Evolutionary conservation across 2,113 vertebrate genomes (phyloP), one percentile per base, ranked within the genome.

Genomic region (Panthera uncia): DNA sequence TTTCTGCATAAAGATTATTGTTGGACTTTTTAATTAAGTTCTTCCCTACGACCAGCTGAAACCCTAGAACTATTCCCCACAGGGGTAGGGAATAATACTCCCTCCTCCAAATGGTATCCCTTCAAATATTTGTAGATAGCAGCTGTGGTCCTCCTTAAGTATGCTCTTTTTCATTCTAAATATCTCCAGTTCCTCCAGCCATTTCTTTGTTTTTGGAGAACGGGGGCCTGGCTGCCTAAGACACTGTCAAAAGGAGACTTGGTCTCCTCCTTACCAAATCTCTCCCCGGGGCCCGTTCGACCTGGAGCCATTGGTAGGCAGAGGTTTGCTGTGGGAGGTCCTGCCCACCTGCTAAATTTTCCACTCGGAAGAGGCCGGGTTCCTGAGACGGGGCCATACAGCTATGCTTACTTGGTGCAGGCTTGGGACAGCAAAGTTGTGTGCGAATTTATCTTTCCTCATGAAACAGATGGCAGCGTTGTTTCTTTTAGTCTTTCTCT

Each of bases 61-160:
- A 73, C 50, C n/a, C 63, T 95, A 33, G 25, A 78, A 52, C n/a
- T 48, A 4, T 36, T 69, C 63, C 92, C 36, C n/a, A 15, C 0
- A 1, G 8, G 38, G 48, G 25, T 29, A 29, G 25, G 74, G 80
- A 96, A 48, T 76, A 68, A 19, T 79, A 5, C 45, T 80, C 76
- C 88, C 36, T 89, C 50, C 95, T 69, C 48, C 88, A 84, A 89
- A 89, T 21, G 31, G 36, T 52, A 76, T 1, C 36, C 66, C n/a
- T 76, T 83, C 52, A 66, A n/a, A 86, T 94, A 89, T 97, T 78
- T 95, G 61, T 31, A 94, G 61, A 36, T 31, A 38, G 41, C 18
- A 10, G 3, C 65, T 5, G 10, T 36, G 50, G 66, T 12, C 76
- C 31, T 92, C 68, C 19, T 61, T 65, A 48, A 41, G 74, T 29